Base-by-base conservation (phyloP, 2,797 vertebrate species). In the Rallus crepitans region DNA sequence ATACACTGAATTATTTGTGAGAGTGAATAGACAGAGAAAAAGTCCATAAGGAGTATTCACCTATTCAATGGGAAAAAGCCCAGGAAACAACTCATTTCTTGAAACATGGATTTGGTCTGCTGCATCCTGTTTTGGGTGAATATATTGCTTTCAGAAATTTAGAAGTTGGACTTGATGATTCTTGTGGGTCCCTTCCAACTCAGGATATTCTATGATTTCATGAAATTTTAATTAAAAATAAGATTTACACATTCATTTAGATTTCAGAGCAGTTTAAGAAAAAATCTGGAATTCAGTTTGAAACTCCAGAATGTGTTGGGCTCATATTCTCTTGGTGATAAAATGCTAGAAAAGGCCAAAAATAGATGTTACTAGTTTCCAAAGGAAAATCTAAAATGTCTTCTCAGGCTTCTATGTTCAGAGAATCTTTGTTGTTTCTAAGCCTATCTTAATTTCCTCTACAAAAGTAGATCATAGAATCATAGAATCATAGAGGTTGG, bases 1-100 rank as follows among this genome's bases (percentile, higher is more conserved):
- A 27, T 31, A 31, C 7, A 50, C 8, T 30, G 33, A 83, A 73
- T 69, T 76, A 31, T 28, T 48, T 45, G 24, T 6, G 24, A 68
- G 14, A 69, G 2, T 8, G 0, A 4, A 47, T 45, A 45, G 19
- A 28, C 2, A 19, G 8, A 65, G 11, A 55, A 40, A 13, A 19
- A 25, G 4, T 17, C 4, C 18, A 12, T 28, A 27, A 52, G 15
- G 35, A 50, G 5, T 0, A n/a, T n/a, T 60, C 0, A 5, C 4
- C 7, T 84, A 10, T 71, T 82, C 48, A 47, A 75, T 45, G 42
- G 18, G 42, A 45, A 45, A 35, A 21, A 83, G n/a, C 4, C 7
- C 37, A 12, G 13, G 27, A 57, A 72, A 86, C 4, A 1, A 16
- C 5, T 42, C 3, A 6, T 28, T 23, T 87, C 73, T 91, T 81